A percentile compares a stretch with the other conserved stretches of the same genome.
Evolutionary conservation across 2,797 vertebrate species (phyloP).

Genomic region (Choloepus didactylus): DNA sequence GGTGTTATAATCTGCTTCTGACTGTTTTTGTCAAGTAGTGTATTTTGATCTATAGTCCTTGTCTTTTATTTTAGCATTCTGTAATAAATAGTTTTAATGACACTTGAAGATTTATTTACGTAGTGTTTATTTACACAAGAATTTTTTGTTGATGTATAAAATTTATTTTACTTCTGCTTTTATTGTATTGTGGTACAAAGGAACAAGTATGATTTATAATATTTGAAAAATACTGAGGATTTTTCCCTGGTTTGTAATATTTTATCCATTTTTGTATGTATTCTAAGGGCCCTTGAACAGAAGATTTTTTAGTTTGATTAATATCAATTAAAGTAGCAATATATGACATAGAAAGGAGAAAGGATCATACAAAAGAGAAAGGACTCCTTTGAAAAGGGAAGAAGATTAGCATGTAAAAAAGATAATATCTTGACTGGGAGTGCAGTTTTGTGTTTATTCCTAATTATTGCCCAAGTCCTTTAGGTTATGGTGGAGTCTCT

Average conservation of each 20-base stretch:
- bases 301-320: background rate
- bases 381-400: background rate
- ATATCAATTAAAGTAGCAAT: background rate
- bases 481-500: background rate
- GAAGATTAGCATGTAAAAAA: background rate
- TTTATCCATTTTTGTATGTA: slow-evolving; percentile 21
- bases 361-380: background rate
- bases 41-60: background rate
- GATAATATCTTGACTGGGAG: background rate
- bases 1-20: background rate
- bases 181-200: background rate
- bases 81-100: slow-evolving; percentile 15
- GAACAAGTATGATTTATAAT: background rate
- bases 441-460: background rate
- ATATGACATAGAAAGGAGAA: background rate
- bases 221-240: background rate
- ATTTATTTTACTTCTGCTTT: slow-evolving; percentile 20
- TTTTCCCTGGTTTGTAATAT: background rate
- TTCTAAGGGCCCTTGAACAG: background rate
- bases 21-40: background rate
- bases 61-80: background rate
- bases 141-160: background rate
- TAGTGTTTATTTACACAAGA: background rate
- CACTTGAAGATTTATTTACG: background rate
- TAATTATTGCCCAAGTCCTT: background rate